Percentiles rank a stretch among this genome's conserved stretches.
These are phyloP conservation scores for Ericerus pela DNA, from an alignment of 1,140 invertebrate species.

Conservation along the genomic window DNA sequence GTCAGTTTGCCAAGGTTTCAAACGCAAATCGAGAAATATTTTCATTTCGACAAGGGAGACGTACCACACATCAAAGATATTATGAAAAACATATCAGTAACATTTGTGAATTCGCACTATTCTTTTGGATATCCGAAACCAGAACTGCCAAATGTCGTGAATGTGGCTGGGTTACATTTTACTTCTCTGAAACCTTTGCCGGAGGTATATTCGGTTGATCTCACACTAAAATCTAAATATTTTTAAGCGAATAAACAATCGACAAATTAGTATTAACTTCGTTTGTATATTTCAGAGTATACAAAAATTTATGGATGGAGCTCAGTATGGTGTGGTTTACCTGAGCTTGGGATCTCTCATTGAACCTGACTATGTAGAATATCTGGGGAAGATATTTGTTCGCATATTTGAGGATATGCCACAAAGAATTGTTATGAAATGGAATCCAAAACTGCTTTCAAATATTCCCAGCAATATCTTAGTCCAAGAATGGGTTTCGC, in stretches of 20 bases:
- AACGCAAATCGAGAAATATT: neutral
- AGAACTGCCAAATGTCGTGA: neutral
- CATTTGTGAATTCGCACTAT: neutral
- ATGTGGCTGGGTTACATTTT: neutral
- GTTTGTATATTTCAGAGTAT: neutral
- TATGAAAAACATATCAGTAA: conserved; percentile 22
- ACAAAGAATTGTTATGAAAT: neutral
- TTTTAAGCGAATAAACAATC: neutral
- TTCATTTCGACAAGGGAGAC: neutral
- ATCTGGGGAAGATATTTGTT: neutral
- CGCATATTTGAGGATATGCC: neutral
- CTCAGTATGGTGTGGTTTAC: conserved; percentile 21
- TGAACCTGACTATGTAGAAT: neutral
- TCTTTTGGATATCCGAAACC: neutral
- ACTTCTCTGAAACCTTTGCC: neutral
- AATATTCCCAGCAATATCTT: neutral
- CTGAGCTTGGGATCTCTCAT: conserved; percentile 21
- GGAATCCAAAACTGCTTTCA: neutral
- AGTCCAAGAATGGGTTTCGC: neutral
- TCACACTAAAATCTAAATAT: neutral
- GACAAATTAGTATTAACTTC: neutral
- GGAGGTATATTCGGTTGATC: neutral
- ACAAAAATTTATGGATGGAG: conserved; percentile 19
- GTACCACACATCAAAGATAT: conserved; percentile 17
- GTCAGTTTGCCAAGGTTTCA: neutral